Base-by-base conservation (phyloP, 2,797 vertebrate genomes). In the Allobates femoralis region DNA sequence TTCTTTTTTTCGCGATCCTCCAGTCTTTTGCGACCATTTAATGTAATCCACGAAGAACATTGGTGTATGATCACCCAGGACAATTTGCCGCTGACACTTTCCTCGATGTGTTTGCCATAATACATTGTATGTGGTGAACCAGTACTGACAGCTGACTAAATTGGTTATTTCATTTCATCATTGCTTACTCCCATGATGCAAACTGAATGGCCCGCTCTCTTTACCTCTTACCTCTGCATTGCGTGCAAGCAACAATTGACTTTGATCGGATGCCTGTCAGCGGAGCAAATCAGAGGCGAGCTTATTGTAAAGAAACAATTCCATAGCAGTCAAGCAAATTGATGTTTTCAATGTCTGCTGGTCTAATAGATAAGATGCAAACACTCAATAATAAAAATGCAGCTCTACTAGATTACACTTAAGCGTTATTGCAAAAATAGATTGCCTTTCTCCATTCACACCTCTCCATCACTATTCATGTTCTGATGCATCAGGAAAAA, bases 131-230 rank as follows among this genome's bases (percentile, higher is more conserved):
- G n/a, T 50, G 53, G 53, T 76, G 41, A 84, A 75, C 55, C 56
- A 64, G 64, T 46, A 76, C 56, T 84, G 64, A 82, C 80, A 82
- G 80, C 18, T 82, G 66, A 37, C 80, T 56, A 74, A 62, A 81
- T 85, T 85, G 77, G 34, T 85, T 85, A 85, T 79, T 79, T 85
- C 77, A 85, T 85, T 85, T 73, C 66, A 80, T 79, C 84, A 80
- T 26, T 73, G 77, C 53, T 41, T 80, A 79, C 80, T 85, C 77
- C 77, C 84, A 46, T 23, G 77, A 74, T 30, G 7, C 79, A 64
- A 53, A 56, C 41, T 74, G 37, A 75, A 81, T 53, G 14, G 58
- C n/a, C 41, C 19, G 62, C 64, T 75, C 51, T 81, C 64, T 74
- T 85, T 62, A 66, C 37, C 34, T 62, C 60, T 62, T 71, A 67